phyloP scores from a whole-genome alignment of 2,113 vertebrate genomes.

The Alosa alosa region DNA sequence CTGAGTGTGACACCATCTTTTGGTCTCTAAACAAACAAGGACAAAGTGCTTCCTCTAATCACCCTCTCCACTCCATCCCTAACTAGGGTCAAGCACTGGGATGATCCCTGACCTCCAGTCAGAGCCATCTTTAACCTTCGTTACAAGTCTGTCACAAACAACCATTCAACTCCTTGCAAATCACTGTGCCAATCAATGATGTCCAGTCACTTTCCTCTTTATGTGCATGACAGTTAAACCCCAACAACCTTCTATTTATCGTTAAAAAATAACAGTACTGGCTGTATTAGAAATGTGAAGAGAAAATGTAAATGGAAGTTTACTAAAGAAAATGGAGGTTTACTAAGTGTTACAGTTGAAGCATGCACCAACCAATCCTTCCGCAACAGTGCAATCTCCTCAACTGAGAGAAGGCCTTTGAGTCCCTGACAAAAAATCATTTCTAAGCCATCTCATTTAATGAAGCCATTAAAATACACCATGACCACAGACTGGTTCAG shows the following conservation, averaged over 20 bases:
- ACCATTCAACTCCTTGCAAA: constrained; percentile 66
- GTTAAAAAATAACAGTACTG: not conserved
- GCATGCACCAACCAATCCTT: too few species aligned
- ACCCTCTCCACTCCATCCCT: constrained; percentile 6
- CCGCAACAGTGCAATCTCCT: too few species aligned
- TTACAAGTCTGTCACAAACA: constrained; percentile 63
- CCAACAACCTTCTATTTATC: not conserved
- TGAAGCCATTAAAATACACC: too few species aligned
- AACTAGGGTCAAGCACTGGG: constrained; percentile 61
- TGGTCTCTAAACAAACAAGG: not conserved
- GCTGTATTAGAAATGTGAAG: not conserved
- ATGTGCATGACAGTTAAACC: not conserved
- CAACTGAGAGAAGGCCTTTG: too few species aligned
- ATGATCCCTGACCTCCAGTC: constrained; percentile 74
- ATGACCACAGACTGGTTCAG: too few species aligned
- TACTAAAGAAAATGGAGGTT: too few species aligned
- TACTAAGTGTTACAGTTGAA: not conserved
- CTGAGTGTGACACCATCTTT: not conserved
- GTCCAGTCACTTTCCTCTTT: not conserved
- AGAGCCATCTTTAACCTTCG: constrained; percentile 76
- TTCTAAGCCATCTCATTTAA: too few species aligned
- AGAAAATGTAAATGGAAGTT: not conserved
- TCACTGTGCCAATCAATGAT: constrained; percentile 62
- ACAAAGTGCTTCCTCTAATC: not conserved
- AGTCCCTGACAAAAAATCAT: too few species aligned